Base-by-base conservation (phyloP, 1,140 invertebrate species). In the Trachymyrmex cornetzi region DNA sequence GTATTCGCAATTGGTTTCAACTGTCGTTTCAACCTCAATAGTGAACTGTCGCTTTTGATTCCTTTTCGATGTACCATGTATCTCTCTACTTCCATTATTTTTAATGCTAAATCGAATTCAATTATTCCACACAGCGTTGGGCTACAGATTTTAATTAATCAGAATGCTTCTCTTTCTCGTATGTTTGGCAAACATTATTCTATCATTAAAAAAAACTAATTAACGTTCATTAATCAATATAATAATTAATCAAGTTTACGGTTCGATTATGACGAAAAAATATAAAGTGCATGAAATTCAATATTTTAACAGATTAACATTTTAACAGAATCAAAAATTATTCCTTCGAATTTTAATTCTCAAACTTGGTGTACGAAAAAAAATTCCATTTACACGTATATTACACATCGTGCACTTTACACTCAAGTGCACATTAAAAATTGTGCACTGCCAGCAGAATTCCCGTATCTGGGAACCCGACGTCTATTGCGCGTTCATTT, bases 1-100 rank as follows among this genome's bases (percentile, higher is more conserved):
- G n/a, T 57, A 53, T 11, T 48, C 19, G 66, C 80, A 59, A 81
- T 71, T 81, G 79, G 50, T 81, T 81, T 59, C 64, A 81, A 19
- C 66, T 72, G 79, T 59, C 67, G 55, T 34, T 61, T 48, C 53
- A 48, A 22, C 24, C 30, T 74, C 11, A 12, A 82, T 53, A 61
- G 22, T 14, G 38, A 14, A 48, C 38, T 16, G 64, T 3, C 50
- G 69, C 55, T 75, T 75, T 61, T 64, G 38, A 59, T 38, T 75
- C 38, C n/a, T 14, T 34, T 12, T 48, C 38, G 55, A 63, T 24
- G 50, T 38, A 34, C 0, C 1, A 44, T 14, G 14, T 27, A 22
- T 48, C n/a, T n/a, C n/a, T n/a, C 30, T 48, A 22, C 24, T 61
- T 55, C 74, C 14, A 64, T 84, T 63, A 75, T 34, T 59, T 27